phyloP scores from a whole-genome alignment of 2,888 invertebrate species.

The Cylloceria caligata region DNA sequence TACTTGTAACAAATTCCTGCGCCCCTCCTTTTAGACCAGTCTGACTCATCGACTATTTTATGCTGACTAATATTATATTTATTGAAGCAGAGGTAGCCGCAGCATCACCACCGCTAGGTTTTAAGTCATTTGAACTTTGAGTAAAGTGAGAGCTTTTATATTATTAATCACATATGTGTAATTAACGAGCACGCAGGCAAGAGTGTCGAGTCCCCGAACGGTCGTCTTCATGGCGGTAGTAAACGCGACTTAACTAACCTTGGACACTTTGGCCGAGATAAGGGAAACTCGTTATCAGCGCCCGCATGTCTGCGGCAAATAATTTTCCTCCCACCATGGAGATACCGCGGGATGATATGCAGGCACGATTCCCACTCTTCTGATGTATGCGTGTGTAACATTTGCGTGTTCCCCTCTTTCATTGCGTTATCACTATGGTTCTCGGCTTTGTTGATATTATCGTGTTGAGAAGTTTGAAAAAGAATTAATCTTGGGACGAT shows the following conservation, averaged over 20 bases:
- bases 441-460: conserved; percentile 10
- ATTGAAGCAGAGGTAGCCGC: background rate
- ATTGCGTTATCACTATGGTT: background rate
- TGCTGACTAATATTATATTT: conserved; percentile 3
- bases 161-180: background rate
- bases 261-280: conserved; percentile 34
- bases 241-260: conserved; percentile 23
- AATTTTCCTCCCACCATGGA: conserved; percentile 32
- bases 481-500: conserved; percentile 20
- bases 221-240: background rate
- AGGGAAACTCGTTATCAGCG: conserved; percentile 44
- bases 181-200: background rate
- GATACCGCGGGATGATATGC: conserved; percentile 34
- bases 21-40: background rate
- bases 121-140: background rate
- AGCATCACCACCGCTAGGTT: background rate
- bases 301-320: conserved; percentile 57
- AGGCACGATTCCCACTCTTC: conserved; percentile 3
- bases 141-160: background rate
- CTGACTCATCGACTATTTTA: background rate
- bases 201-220: background rate
- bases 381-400: background rate
- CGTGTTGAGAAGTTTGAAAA: conserved; percentile 1
- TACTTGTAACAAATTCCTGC: background rate
- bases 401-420: background rate